Conservation (phyloP, 2,113 vertebrate species). For the Notothenia rossii region DNA sequence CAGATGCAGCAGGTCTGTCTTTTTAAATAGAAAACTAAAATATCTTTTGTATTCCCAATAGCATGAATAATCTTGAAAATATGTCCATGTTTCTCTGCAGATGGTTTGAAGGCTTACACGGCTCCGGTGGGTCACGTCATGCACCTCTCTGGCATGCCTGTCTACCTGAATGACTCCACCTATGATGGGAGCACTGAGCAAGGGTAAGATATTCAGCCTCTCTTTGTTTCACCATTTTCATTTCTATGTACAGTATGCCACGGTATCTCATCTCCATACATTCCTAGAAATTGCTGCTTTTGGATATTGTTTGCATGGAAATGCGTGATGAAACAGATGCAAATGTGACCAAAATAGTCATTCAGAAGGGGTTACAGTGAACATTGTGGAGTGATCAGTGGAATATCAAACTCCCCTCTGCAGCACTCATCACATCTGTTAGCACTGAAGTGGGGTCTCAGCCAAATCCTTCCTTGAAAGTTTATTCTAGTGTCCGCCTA, state of each 20-base stretch:
- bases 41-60: background rate
- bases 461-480: slow-evolving; percentile 35
- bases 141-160: slow-evolving; percentile 80
- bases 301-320: slow-evolving; percentile 9
- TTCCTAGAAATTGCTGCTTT: background rate
- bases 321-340: background rate
- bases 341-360: slow-evolving; percentile 22
- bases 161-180: slow-evolving; percentile 93
- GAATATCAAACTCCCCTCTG: slow-evolving; percentile 8
- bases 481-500: slow-evolving; percentile 60
- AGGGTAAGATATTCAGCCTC: slow-evolving; percentile 81
- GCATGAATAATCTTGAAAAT: background rate
- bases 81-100: slow-evolving; percentile 66
- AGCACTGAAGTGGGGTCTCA: slow-evolving; percentile 19
- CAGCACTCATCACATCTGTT: slow-evolving; percentile 38
- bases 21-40: background rate
- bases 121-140: slow-evolving; percentile 91
- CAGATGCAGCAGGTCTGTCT: background rate
- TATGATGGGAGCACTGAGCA: slow-evolving; percentile 90
- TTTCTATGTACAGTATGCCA: slow-evolving; percentile 29
- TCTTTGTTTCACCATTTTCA: slow-evolving; percentile 1
- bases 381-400: slow-evolving; percentile 23
- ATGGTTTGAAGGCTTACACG: slow-evolving; percentile 90
- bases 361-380: slow-evolving; percentile 1
- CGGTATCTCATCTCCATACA: slow-evolving; percentile 22